Evolutionary conservation across 2,888 invertebrate species (phyloP).

Genomic region (Spisula subtruncata): DNA sequence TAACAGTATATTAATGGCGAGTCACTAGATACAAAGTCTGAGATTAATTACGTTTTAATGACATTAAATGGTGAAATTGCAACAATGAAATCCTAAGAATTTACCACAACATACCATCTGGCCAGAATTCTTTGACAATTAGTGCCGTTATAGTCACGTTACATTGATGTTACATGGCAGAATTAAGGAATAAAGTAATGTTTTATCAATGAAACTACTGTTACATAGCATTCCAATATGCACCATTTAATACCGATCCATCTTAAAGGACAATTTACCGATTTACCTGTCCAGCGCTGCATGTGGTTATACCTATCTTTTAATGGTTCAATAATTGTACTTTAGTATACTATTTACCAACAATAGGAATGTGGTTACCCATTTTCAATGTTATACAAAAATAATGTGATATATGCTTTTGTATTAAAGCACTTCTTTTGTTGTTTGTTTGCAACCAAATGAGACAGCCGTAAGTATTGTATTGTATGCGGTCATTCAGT

Average conservation of each 20-base stretch:
- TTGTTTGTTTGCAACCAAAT: too few relatives aligned
- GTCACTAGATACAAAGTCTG: neutral
- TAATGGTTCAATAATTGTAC: neutral
- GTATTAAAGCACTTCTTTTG: too few relatives aligned
- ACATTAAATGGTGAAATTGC: slow-evolving; percentile 7
- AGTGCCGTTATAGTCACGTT: slow-evolving; percentile 8
- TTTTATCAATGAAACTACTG: neutral
- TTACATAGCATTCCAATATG: neutral
- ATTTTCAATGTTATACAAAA: too few relatives aligned
- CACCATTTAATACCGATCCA: neutral
- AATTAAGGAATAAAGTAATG: neutral
- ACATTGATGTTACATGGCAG: slow-evolving; percentile 1
- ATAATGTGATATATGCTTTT: too few relatives aligned
- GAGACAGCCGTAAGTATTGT: too few relatives aligned
- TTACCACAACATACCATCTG: slow-evolving; percentile 8
- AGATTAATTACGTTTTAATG: neutral
- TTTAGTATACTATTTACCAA: too few relatives aligned
- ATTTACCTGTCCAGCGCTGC: neutral
- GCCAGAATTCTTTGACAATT: neutral
- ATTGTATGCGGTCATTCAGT: too few relatives aligned
- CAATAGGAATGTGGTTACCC: too few relatives aligned
- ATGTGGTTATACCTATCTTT: neutral
- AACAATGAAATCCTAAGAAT: slow-evolving; percentile 2
- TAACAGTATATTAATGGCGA: neutral
- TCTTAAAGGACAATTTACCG: neutral